These are phyloP conservation scores for Phyto melanocephala DNA, from an alignment of 2,888 invertebrate species.

Conservation along the genomic window DNA sequence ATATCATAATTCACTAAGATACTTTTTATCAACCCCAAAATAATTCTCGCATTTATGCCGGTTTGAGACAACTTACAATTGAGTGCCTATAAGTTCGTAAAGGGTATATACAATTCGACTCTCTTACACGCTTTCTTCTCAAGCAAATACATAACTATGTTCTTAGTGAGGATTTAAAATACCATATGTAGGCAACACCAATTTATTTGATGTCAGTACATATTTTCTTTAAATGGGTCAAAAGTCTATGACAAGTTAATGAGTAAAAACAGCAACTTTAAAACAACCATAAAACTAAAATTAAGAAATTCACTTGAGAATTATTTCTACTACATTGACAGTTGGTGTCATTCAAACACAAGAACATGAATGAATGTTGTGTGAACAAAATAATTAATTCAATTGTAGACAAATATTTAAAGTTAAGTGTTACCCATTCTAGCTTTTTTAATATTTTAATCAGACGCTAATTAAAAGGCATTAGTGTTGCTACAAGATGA, in stretches of 20 bases:
- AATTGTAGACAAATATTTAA: not conserved
- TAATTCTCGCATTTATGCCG: too few species aligned
- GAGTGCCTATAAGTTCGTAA: too few species aligned
- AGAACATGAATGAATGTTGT: conserved; percentile 33
- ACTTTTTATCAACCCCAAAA: too few species aligned
- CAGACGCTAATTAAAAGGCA: not conserved
- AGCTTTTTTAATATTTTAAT: not conserved
- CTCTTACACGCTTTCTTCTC: too few species aligned
- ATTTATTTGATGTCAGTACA: conserved; percentile 71
- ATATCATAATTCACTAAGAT: too few species aligned
- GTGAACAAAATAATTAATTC: not conserved
- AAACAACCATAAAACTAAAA: not conserved
- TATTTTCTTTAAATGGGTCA: conserved; percentile 78
- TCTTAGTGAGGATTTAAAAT: conserved; percentile 10
- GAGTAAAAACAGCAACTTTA: conserved; percentile 36
- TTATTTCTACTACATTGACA: conserved; percentile 1
- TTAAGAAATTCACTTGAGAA: not conserved
- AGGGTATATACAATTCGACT: too few species aligned
- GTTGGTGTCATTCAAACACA: not conserved
- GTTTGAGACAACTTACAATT: too few species aligned
- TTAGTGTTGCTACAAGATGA: too few species aligned
- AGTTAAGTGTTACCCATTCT: not conserved
- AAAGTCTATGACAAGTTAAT: conserved; percentile 76
- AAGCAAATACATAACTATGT: too few species aligned
- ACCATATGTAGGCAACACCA: conserved; percentile 61